Conservation (phyloP, 2,113 vertebrate species). For the Pterocles burchelli region DNA sequence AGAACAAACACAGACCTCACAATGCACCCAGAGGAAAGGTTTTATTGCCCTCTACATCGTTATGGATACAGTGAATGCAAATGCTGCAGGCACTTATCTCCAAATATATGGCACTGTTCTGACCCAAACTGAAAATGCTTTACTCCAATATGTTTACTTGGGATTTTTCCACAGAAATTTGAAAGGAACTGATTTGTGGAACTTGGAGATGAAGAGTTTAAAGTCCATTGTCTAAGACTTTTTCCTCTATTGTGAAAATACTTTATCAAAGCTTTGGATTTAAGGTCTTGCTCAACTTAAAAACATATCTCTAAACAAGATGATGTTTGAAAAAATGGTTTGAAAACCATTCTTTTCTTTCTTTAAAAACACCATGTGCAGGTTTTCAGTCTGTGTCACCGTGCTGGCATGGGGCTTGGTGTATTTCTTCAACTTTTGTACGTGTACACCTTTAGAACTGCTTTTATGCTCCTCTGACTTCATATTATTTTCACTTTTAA, state of each 20-base stretch:
- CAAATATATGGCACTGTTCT: background rate
- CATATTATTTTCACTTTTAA: background rate
- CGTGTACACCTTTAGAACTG: accelerated
- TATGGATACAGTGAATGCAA: background rate
- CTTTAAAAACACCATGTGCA: background rate
- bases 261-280: background rate
- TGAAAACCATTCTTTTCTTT: background rate
- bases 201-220: background rate
- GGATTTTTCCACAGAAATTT: background rate
- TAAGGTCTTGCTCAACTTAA: background rate
- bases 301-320: background rate
- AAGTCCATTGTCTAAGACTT: background rate
- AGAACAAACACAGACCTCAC: background rate
- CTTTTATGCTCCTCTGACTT: background rate
- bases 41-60: background rate
- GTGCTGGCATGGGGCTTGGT: background rate
- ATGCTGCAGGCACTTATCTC: background rate
- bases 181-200: background rate
- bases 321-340: background rate
- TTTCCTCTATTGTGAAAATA: background rate
- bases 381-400: background rate
- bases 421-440: background rate
- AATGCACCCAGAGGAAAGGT: background rate
- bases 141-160: background rate
- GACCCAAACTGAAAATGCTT: background rate